phyloP scores from a whole-genome alignment of 1,140 invertebrate genomes.

The Antheraea pernyi region DNA sequence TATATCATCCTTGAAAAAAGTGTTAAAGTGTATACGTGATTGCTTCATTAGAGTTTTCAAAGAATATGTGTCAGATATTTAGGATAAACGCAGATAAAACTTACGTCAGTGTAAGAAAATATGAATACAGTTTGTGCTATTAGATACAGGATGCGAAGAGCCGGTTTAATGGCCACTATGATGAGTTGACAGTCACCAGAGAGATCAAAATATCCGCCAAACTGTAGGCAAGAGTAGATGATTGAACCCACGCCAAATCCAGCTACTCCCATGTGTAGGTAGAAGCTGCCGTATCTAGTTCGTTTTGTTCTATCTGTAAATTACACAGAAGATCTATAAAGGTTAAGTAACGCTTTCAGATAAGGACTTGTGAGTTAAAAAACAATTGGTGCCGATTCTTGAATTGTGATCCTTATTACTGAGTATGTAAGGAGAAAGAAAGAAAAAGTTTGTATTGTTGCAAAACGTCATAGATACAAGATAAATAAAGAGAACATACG shows the following conservation, averaged over 20 bases:
- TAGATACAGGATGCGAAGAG: slow-evolving; percentile 81
- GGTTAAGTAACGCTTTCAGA: background rate
- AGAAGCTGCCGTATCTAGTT: slow-evolving; percentile 80
- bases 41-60: background rate
- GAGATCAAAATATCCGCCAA: slow-evolving; percentile 83
- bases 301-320: slow-evolving; percentile 50
- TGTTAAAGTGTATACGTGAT: background rate
- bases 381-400: background rate
- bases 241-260: slow-evolving; percentile 85
- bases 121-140: slow-evolving; percentile 85
- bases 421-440: too few species aligned
- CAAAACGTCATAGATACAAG: too few species aligned
- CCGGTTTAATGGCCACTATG: slow-evolving; percentile 80
- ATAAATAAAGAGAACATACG: too few species aligned
- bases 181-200: slow-evolving; percentile 79
- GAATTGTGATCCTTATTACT: too few species aligned
- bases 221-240: slow-evolving; percentile 85
- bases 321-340: slow-evolving; percentile 13
- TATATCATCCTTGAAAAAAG: background rate
- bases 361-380: background rate
- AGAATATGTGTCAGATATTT: background rate
- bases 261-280: slow-evolving; percentile 83
- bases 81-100: slow-evolving; percentile 24
- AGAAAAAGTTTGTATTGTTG: too few species aligned
- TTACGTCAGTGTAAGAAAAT: slow-evolving; percentile 83